These are phyloP conservation scores for Dendrolimus kikuchii DNA, from an alignment of 1,140 invertebrate genomes.

Conservation along the genomic window DNA sequence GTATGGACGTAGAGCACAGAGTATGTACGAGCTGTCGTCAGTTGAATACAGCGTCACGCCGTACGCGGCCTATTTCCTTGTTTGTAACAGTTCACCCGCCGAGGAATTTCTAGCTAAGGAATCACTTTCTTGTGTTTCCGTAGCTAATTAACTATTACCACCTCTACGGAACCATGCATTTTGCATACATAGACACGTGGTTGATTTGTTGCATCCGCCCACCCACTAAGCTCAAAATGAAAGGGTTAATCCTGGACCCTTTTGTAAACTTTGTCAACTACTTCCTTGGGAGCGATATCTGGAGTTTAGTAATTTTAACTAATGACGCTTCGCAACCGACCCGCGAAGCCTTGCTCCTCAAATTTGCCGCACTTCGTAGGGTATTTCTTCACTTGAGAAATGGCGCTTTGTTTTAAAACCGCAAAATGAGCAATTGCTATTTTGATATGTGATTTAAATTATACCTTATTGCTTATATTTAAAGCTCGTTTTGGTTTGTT, in stretches of 20 bases:
- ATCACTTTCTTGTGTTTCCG: too few relatives aligned
- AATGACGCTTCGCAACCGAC: conserved; percentile 41
- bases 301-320: conserved; percentile 59
- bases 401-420: conserved; percentile 5
- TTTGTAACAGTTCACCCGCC: too few relatives aligned
- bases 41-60: too few relatives aligned
- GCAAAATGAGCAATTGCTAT: conserved; percentile 1
- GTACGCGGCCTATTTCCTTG: too few relatives aligned
- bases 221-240: neutral
- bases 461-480: neutral
- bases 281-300: conserved; percentile 49
- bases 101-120: too few relatives aligned
- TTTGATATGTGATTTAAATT: neutral
- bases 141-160: too few relatives aligned
- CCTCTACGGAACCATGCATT: too few relatives aligned
- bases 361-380: conserved; percentile 11
- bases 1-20: too few relatives aligned
- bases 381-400: conserved; percentile 17
- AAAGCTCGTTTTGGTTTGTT: too few relatives aligned
- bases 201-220: too few relatives aligned
- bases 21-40: too few relatives aligned
- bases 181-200: too few relatives aligned
- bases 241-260: conserved; percentile 36
- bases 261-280: conserved; percentile 49
- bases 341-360: conserved; percentile 12